phyloP scores from a whole-genome alignment of 1,140 invertebrate genomes.

The Linepithema humile region DNA sequence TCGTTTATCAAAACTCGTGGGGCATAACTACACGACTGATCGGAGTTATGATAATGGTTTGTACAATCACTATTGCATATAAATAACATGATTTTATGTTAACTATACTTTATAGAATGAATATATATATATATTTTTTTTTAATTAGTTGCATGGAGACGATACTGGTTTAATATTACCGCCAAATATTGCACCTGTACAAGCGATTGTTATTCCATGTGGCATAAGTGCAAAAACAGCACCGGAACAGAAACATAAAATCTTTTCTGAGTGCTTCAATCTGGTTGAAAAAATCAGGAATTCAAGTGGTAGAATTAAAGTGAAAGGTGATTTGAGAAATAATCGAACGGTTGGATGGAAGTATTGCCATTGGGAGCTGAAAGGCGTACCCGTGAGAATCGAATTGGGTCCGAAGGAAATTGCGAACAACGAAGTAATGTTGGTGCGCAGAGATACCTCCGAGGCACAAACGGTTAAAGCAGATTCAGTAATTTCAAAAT shows the following conservation, averaged over 20 bases:
- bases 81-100: not conserved
- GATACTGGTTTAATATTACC: conserved; percentile 98
- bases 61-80: not conserved
- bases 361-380: conserved; percentile 99
- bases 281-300: conserved; percentile 88
- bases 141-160: conserved; percentile 95
- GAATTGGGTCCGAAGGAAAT: conserved; percentile 99
- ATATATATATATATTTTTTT: not conserved
- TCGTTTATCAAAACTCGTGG: conserved; percentile 99
- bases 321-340: conserved; percentile 94
- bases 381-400: conserved; percentile 98
- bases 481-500: conserved; percentile 84
- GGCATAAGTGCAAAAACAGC: conserved; percentile 96
- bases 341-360: conserved; percentile 99
- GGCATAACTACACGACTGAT: conserved; percentile 98
- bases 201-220: conserved; percentile 97
- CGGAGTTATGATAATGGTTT: conserved; percentile 85
- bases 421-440: conserved; percentile 93
- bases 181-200: conserved; percentile 93
- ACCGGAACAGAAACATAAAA: conserved; percentile 90
- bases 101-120: not conserved
- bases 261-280: conserved; percentile 91
- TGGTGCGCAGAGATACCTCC: conserved; percentile 94
- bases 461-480: conserved; percentile 91
- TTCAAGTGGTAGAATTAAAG: conserved; percentile 88